Base-by-base conservation (phyloP, 2,113 vertebrate genomes). In the Morone saxatilis region DNA sequence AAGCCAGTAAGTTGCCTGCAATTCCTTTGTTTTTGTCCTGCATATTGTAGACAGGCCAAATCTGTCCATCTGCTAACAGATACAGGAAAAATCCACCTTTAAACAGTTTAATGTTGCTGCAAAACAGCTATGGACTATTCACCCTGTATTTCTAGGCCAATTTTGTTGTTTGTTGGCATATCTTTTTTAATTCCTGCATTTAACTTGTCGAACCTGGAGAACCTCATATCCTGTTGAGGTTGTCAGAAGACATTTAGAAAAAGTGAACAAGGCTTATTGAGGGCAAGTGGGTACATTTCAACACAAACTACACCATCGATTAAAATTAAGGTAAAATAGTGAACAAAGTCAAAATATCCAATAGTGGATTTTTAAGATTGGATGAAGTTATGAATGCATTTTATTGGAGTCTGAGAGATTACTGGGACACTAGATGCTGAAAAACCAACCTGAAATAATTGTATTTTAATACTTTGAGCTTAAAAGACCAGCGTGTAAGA, bases 11-110 rank as follows among this genome's bases (percentile, higher is more conserved):
- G n/a, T 54, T 60, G 20, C 54, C 41, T 62, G 40, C 0, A 5
- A 41, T 47, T 13, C 38, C 41, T 86, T 78, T 81, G 48, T 66
- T 77, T 85, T 36, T 70, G 36, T 82, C 17, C 16, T 72, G 54
- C 62, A 65, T 70, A 11, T 74, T 79, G 20, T 68, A 2, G 22
- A 71, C 5, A 0, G 40, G 51, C 45, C 43, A 80, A 61, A 70
- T 75, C 20, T 12, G 70, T 47, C 65, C 65, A 75, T 70, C 69
- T 45, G 60, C 48, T 22, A 48, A 25, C 13, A 22, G 70, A 51
- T 17, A 45, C 6, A 62, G 63, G 48, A 19, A 12, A 19, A 65
- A 66, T 60, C 59, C 43, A 48, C 63, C 20, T 76, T 73, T 63
- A 54, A 71, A 67, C 57, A n/a, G 45, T 77, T 81, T 78, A 77